These are phyloP conservation scores for Tachycineta bicolor DNA, from an alignment of 2,113 vertebrate genomes.

Conservation along the genomic window DNA sequence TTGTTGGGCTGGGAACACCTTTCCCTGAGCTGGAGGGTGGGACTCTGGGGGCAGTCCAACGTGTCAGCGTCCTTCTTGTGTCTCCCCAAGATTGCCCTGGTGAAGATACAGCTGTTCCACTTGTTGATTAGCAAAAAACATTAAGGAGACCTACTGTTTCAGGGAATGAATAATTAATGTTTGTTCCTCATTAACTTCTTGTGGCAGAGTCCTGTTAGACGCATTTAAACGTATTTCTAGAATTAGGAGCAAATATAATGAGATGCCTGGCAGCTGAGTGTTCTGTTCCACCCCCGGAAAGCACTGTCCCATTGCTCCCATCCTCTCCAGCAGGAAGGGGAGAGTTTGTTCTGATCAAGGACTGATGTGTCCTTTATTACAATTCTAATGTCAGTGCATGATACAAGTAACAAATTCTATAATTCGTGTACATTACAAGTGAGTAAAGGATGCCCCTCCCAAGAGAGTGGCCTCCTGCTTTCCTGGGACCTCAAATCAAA, in stretches of 20 bases:
- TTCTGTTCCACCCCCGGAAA: neutral
- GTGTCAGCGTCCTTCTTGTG: accelerated
- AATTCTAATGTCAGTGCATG: neutral
- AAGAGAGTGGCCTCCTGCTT: neutral
- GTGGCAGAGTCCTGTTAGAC: constrained; percentile 63
- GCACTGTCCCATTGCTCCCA: neutral
- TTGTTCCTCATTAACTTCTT: constrained; percentile 75
- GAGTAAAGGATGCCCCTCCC: neutral
- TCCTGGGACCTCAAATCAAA: neutral
- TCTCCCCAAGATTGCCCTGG: constrained; percentile 13
- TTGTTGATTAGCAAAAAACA: constrained; percentile 79
- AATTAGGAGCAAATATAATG: constrained; percentile 49
- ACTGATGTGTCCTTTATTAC: neutral
- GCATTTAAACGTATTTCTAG: constrained; percentile 64
- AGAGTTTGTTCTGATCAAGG: neutral
- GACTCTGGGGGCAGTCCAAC: neutral
- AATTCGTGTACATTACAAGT: neutral
- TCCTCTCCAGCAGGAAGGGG: neutral
- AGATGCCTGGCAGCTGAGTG: neutral
- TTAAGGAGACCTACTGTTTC: constrained; percentile 76
- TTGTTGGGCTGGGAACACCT: neutral
- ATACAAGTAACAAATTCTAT: neutral
- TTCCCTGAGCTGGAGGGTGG: neutral
- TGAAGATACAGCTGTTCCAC: constrained; percentile 65
- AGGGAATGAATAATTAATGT: constrained; percentile 75